Evolutionary conservation across 23 tunicate species (phyloP).

Genomic region (Ciona savignyi): DNA sequence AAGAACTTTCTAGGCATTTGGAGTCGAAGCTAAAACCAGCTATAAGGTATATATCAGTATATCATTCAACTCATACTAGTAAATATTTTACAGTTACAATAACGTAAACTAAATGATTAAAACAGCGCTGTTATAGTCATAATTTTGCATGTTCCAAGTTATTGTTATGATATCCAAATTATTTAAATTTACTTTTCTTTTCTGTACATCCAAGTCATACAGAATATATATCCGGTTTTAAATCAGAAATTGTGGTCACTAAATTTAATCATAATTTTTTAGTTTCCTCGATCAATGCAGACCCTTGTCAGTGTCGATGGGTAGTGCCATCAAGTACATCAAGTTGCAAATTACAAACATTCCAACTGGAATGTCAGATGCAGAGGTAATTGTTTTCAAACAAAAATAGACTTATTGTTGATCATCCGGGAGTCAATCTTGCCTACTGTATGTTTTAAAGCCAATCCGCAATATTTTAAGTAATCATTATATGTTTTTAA

Average conservation of each 20-base stretch:
- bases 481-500: not conserved
- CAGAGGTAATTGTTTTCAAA: slow-evolving; percentile 56
- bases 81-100: not conserved
- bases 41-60: slow-evolving; percentile 35
- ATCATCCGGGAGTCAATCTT: too few relatives aligned
- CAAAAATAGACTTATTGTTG: too few relatives aligned
- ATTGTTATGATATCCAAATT: too few relatives aligned
- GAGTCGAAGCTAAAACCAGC: slow-evolving; percentile 75
- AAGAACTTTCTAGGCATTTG: slow-evolving; percentile 73
- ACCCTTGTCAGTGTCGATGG: slow-evolving; percentile 81
- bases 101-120: too few relatives aligned
- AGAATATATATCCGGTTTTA: too few relatives aligned
- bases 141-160: too few relatives aligned
- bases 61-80: not conserved
- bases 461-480: too few relatives aligned
- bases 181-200: too few relatives aligned
- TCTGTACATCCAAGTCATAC: too few relatives aligned
- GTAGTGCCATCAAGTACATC: slow-evolving; percentile 76
- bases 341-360: slow-evolving; percentile 52
- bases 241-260: too few relatives aligned
- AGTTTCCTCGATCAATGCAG: slow-evolving; percentile 85
- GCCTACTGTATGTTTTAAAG: too few relatives aligned
- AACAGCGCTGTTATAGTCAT: too few relatives aligned
- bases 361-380: slow-evolving; percentile 31
- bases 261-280: slow-evolving; percentile 1